Evolutionary conservation across 2,888 invertebrate species (phyloP).

Genomic region (Phalera bucephala): DNA sequence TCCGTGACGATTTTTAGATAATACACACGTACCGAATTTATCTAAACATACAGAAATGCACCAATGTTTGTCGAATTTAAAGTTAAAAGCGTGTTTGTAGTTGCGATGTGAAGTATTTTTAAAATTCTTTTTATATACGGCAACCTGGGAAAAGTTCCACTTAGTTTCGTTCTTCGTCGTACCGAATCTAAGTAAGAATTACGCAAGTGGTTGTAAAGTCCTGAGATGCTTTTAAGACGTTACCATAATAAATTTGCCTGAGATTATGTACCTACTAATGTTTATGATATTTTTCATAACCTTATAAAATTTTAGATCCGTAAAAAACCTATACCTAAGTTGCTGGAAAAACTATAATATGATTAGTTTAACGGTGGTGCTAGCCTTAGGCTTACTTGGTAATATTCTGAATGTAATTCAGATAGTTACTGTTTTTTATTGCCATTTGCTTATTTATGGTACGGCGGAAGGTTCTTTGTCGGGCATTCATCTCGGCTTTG

Average conservation of each 20-base stretch:
- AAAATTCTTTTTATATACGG: slow-evolving; percentile 73
- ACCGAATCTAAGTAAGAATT: slow-evolving; percentile 68
- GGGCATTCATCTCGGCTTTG: slow-evolving; percentile 45
- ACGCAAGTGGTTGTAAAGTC: slow-evolving; percentile 66
- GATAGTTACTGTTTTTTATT: no score
- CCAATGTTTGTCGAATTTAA: slow-evolving; percentile 19
- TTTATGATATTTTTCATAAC: slow-evolving; percentile 69
- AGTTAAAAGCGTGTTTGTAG: slow-evolving; percentile 52
- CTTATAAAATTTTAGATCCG: slow-evolving; percentile 37
- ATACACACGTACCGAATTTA: no score
- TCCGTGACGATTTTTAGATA: slow-evolving; percentile 4
- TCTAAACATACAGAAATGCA: no score
- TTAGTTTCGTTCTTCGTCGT: slow-evolving; percentile 67
- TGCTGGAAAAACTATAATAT: no score
- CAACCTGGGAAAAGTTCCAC: slow-evolving; percentile 74
- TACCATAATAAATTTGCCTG: no score
- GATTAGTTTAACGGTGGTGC: no score
- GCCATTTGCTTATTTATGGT: slow-evolving; percentile 20
- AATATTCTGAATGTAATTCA: no score
- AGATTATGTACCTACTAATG: no score
- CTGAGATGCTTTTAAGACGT: slow-evolving; percentile 66
- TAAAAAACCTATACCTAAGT: no score
- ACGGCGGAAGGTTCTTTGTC: slow-evolving; percentile 40
- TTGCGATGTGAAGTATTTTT: slow-evolving; percentile 58
- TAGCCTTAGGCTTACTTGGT: no score